phyloP scores from a whole-genome alignment of 2,113 vertebrate genomes.

The Onychostruthus taczanowskii region DNA sequence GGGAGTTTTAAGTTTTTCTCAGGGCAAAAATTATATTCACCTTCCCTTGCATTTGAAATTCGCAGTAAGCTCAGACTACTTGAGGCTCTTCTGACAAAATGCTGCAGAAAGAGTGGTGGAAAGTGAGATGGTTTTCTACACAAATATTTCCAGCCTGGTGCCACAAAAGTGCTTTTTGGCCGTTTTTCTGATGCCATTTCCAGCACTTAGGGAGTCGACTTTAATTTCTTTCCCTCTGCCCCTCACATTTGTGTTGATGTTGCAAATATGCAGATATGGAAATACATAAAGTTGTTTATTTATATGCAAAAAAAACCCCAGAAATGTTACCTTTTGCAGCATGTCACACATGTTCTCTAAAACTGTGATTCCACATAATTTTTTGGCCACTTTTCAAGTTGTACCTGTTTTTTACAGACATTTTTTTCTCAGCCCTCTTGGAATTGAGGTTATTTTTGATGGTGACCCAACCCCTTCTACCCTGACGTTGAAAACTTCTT shows the following conservation, averaged over 20 bases:
- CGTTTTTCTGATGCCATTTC: neutral
- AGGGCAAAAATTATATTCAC: neutral
- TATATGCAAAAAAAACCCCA: neutral
- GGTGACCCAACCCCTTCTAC: neutral
- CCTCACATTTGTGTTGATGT: neutral
- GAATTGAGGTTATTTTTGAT: neutral
- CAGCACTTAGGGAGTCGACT: neutral
- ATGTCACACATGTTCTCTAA: fast-evolving
- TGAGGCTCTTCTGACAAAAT: neutral
- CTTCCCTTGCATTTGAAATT: neutral
- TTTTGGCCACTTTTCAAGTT: neutral
- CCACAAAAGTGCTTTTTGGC: neutral
- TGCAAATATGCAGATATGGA: neutral
- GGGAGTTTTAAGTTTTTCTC: neutral
- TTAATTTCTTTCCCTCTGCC: neutral
- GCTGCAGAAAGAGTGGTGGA: neutral
- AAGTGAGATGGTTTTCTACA: neutral
- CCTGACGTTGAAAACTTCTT: neutral
- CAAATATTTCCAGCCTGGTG: neutral
- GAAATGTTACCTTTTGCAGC: neutral
- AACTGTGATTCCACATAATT: neutral
- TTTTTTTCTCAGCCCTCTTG: neutral
- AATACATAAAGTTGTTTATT: neutral
- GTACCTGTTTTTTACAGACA: neutral
- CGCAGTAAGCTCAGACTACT: neutral